Conservation (phyloP, 2,113 vertebrate species). For the Ammodytes marinus region DNA sequence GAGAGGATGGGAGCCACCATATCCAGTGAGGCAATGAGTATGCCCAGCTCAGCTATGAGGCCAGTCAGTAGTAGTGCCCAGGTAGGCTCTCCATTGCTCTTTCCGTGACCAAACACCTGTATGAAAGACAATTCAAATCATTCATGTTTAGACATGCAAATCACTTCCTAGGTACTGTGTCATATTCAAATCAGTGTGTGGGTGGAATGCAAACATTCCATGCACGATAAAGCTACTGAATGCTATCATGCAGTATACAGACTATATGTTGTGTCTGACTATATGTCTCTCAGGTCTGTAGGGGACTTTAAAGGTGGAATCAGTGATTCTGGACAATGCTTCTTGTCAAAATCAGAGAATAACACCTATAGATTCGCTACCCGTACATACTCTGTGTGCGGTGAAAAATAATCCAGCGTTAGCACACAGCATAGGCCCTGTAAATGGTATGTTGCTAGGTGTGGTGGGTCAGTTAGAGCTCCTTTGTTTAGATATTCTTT, state of each 20-base stretch:
- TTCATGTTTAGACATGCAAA: slow-evolving; percentile 61
- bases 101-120: slow-evolving; percentile 96
- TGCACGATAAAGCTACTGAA: neutral
- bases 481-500: too few relatives aligned
- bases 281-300: neutral
- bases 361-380: too few relatives aligned
- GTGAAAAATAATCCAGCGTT: too few relatives aligned
- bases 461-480: too few relatives aligned
- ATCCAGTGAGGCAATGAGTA: slow-evolving; percentile 98
- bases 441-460: too few relatives aligned
- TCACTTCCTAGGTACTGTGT: neutral
- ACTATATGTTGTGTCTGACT: neutral
- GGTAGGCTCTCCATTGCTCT: slow-evolving; percentile 94
- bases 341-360: too few relatives aligned
- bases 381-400: too few relatives aligned
- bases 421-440: too few relatives aligned
- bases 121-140: neutral
- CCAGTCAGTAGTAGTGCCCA: slow-evolving; percentile 97
- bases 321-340: too few relatives aligned
- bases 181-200: slow-evolving; percentile 46
- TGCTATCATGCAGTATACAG: neutral
- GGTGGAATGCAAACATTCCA: slow-evolving; percentile 23
- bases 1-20: slow-evolving; percentile 99
- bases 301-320: neutral
- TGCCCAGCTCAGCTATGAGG: slow-evolving; percentile 95